Evolutionary conservation across 92 coral and sea anemone species (phyloP), one percentile per base, ranked within the genome.

Genomic region (Montipora capitata): DNA sequence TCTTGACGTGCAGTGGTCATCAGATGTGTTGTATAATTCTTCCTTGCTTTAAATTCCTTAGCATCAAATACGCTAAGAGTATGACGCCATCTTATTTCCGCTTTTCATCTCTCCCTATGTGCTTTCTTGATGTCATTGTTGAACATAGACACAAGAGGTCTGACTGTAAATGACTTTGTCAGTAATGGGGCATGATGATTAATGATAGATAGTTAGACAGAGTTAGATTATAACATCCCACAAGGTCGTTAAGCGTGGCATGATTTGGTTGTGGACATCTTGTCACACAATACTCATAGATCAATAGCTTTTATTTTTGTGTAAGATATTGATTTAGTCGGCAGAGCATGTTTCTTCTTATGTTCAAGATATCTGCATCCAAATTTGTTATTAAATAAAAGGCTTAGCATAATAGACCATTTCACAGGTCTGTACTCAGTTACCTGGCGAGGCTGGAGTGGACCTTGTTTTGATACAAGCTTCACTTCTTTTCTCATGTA

Each of bases 231-330:
- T 40, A 70, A 4, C 76, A 70, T 70, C 41, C 35, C 35, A 12
- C 76, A 70, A 70, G 75, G 52, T 70, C 40, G 18, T 70, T 70
- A 44, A 70, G 76, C 13, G 52, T 70, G 62, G 0, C 62, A 56
- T 56, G 4, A 43, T 14, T 57, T 11, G 54, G 71, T 58, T 58
- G n/a, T 38, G 35, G 54, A 13, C 70, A 78, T 15, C n/a, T 78
- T 71, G 13, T 78, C 27, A 63, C 83, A 58, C 7, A 58, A 59
- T 58, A 15, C 63, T 63, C 40, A 71, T 7, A 58, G 14, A 78
- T 78, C 83, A 56, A 78, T 78, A 56, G 67, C 83, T 78, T 78
- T 78, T 13, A 63, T 58, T 78, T 78, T 78, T 51, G 71, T 78
- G 83, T 56, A 61, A 15, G 68, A 15, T 57, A 27, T 27, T 78